Evolutionary conservation across 2,888 invertebrate species (phyloP), one percentile per base, ranked within the genome.

Genomic region (Neoitamus cyanurus): DNA sequence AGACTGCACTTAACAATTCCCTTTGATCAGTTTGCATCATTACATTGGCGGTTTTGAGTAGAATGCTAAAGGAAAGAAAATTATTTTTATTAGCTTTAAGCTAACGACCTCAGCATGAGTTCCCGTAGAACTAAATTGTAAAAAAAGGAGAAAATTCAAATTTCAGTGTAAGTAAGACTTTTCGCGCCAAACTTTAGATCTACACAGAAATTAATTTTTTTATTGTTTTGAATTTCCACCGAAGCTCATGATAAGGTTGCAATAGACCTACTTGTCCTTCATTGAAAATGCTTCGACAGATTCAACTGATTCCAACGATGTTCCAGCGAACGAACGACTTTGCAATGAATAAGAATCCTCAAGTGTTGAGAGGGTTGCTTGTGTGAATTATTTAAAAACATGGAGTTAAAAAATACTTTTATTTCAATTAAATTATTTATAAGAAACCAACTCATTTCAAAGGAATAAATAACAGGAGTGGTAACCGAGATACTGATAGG

Each of bases 261-360:
- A 9, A 36, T 6, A 37, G 7, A 58, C 78, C 89, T 87, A 91
- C 91, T 91, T 90, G 88, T 91, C 90, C 87, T 91, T 90, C 88
- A 90, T 85, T 72, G 91, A 91, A 89, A 91, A 90, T 70, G 91
- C 90, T 87, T 91, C 91, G 87, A 90, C 90, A 85, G 91, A 91
- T 84, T 90, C 91, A 87, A 90, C 90, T 87, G 91, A 91, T 87
- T 90, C 90, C 88, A 90, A 89, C 87, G 91, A 91, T 87, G 91
- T 90, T 90, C 91, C 91, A 89, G 90, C 91, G 89, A 90, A 90
- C 89, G 91, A 91, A 31, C 70, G 73, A 90, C 90, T 91, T 89
- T 90, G 89, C 88, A 90, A 89, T 89, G 91, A 91, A 87, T 91
- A 90, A 87, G 90, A 87, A 88, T 91, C 91, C 89, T 91, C 91